Evolutionary conservation across 2,113 vertebrate species (phyloP).

Genomic region (Bufo bufo): DNA sequence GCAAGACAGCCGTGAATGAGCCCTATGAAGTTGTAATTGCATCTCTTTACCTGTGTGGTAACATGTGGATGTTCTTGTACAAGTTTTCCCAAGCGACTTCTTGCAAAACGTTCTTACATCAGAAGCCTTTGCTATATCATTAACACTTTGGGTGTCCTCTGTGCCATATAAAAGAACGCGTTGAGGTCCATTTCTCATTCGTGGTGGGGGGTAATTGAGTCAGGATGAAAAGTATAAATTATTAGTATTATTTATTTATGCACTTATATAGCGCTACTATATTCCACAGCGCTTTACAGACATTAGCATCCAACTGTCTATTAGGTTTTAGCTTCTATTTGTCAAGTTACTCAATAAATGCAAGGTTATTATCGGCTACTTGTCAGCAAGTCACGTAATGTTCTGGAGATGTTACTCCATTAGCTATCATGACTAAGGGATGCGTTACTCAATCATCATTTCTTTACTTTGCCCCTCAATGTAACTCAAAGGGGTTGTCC

Average conservation of each 20-base stretch:
- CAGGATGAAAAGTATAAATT: background rate
- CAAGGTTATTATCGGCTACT: background rate
- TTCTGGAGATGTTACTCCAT: background rate
- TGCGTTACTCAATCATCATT: too few species aligned
- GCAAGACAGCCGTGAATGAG: constrained; percentile 4
- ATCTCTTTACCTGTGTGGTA: constrained; percentile 24
- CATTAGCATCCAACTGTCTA: too few species aligned
- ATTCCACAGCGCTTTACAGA: too few species aligned
- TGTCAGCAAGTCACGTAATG: background rate
- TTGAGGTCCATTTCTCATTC: background rate
- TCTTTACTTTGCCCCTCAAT: too few species aligned
- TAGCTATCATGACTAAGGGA: background rate
- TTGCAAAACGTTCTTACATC: constrained; percentile 22
- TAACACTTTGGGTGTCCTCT: constrained; percentile 1
- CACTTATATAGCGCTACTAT: too few species aligned
- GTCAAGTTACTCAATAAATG: background rate
- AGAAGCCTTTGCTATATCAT: background rate
- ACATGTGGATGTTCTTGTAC: background rate
- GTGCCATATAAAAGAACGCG: background rate
- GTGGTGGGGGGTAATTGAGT: background rate
- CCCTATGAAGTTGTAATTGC: background rate
- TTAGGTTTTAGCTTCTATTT: background rate
- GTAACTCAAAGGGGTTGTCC: too few species aligned
- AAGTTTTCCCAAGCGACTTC: background rate
- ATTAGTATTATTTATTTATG: too few species aligned